A percentile compares a stretch with the other conserved stretches of the same genome.
phyloP scores from a whole-genome alignment of 2,113 vertebrate species.

The Gnathonemus echidnorhynchus region DNA sequence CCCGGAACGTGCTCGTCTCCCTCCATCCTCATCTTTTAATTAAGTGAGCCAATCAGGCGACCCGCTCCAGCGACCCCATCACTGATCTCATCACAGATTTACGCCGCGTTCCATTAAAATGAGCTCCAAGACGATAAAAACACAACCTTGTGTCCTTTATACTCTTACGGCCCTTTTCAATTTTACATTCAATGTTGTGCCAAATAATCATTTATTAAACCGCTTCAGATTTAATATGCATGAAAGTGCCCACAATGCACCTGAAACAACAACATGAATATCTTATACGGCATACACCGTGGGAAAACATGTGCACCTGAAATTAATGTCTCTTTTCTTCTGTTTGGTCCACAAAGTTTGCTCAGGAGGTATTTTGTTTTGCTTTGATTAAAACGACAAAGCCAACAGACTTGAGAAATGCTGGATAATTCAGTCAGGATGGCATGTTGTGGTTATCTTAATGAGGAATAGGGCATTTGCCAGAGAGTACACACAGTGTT shows the following conservation, averaged over 20 bases:
- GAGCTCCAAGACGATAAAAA: not conserved
- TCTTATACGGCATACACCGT: not conserved
- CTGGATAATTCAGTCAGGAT: not conserved
- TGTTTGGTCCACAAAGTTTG: not conserved
- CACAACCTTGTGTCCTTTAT: not conserved
- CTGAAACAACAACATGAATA: not conserved
- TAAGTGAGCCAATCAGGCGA: not conserved
- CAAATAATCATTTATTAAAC: not conserved
- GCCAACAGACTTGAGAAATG: not conserved
- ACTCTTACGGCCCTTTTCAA: not conserved
- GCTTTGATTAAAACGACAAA: not conserved
- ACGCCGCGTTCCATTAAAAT: not conserved
- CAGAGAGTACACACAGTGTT: not conserved
- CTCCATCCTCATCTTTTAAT: not conserved
- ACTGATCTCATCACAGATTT: not conserved
- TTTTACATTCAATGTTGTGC: not conserved
- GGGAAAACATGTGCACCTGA: not conserved
- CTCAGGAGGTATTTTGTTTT: not conserved
- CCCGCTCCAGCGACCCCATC: not conserved
- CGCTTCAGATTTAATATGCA: not conserved
- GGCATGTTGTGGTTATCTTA: not conserved
- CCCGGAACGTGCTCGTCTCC: not conserved
- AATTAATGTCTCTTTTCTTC: not conserved
- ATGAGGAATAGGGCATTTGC: not conserved
- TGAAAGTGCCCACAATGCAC: not conserved